phyloP scores from a whole-genome alignment of 2,113 vertebrate genomes.

The Notarius quadriscutis region DNA sequence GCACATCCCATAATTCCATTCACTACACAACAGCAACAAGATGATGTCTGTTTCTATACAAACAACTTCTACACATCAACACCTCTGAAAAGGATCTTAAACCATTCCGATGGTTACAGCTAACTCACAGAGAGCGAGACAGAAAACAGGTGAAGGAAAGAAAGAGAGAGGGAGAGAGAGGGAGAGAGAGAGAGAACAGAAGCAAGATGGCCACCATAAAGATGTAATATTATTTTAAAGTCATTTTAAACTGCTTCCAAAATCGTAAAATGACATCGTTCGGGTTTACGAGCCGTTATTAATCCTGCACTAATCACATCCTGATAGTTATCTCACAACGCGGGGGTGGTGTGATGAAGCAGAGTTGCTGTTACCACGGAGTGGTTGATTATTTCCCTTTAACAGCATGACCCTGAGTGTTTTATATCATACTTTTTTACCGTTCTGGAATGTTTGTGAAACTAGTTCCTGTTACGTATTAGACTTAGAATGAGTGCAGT shows the following conservation, averaged over 20 bases:
- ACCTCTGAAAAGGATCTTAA: not conserved
- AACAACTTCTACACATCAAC: not conserved
- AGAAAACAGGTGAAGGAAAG: not conserved
- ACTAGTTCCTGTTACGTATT: not conserved
- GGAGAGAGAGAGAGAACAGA: not conserved
- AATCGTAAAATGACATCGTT: not conserved
- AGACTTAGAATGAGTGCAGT: not conserved
- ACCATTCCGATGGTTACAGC: not conserved
- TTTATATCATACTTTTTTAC: not conserved
- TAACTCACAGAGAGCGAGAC: not conserved
- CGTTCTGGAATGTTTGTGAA: not conserved
- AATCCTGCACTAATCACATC: constrained; percentile 1
- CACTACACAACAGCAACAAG: not conserved
- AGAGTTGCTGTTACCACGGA: not conserved
- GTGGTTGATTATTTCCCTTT: not conserved
- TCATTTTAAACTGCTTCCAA: constrained; percentile 11
- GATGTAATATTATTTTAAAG: constrained; percentile 5
- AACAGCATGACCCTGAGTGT: not conserved
- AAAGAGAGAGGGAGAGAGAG: not conserved
- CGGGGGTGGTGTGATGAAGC: not conserved
- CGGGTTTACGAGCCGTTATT: constrained; percentile 8
- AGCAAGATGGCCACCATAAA: constrained; percentile 5
- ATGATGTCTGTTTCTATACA: not conserved
- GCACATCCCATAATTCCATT: not conserved
- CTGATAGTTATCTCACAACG: not conserved